Evolutionary conservation across 2,888 invertebrate genomes (phyloP).

Genomic region (Thereva nobilitata): DNA sequence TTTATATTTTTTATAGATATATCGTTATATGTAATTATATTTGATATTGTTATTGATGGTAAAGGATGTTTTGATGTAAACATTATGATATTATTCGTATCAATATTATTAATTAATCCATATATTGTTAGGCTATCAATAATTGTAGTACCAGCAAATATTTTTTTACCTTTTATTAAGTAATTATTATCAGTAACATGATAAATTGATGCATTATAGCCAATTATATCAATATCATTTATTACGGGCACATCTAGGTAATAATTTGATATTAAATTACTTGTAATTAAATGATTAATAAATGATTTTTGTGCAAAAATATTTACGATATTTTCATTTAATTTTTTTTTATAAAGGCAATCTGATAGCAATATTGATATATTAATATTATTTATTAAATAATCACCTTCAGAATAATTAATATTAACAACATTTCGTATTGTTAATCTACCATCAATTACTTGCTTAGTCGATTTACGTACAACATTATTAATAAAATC

Average conservation of each 20-base stretch:
- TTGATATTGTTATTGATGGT: constrained; percentile 1
- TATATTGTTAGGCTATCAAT: constrained; percentile 3
- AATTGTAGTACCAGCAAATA: constrained; percentile 2
- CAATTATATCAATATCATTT: constrained; percentile 11
- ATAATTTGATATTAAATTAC: not conserved
- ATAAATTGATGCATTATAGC: constrained; percentile 18
- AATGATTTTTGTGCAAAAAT: not conserved
- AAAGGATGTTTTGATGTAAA: not conserved
- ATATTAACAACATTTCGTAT: not conserved
- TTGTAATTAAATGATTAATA: not conserved
- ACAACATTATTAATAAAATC: constrained; percentile 5
- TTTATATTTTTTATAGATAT: not conserved
- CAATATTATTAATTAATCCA: constrained; percentile 4
- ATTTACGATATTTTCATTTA: not conserved
- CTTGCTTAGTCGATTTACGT: not conserved
- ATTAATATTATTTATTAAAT: not conserved
- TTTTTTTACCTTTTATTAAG: not conserved
- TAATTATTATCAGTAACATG: not conserved
- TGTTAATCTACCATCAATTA: not conserved
- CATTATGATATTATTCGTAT: not conserved
- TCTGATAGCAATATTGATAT: not conserved
- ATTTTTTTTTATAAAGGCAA: not conserved
- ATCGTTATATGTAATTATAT: not conserved
- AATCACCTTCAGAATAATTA: not conserved
- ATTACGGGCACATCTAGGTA: not conserved